Percentiles rank a stretch among this genome's conserved stretches.
These are phyloP conservation scores for Caenorhabditis japonica DNA, from an alignment of 2,888 invertebrate species.

Conservation along the genomic window DNA sequence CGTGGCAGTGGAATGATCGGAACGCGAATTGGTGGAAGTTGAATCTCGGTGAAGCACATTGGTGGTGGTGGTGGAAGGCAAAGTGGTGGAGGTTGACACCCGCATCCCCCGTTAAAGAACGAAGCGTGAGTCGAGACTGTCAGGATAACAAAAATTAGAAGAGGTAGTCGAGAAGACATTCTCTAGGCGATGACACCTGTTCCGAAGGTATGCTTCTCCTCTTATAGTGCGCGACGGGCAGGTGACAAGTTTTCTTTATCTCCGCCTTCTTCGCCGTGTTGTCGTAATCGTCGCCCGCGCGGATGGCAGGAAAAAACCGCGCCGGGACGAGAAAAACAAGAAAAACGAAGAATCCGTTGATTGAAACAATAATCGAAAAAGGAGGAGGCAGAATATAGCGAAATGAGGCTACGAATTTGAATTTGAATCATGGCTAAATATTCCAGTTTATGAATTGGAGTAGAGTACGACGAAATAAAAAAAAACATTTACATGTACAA, in stretches of 20 bases:
- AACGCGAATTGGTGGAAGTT: conserved; percentile 55
- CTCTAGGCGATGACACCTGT: neutral
- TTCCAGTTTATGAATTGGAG: too few species aligned
- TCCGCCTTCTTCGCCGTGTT: conserved; percentile 7
- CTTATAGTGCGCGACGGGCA: conserved; percentile 13
- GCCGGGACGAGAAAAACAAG: conserved; percentile 3
- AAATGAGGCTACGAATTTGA: neutral
- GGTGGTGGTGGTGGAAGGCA: conserved; percentile 55
- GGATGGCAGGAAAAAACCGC: conserved; percentile 1
- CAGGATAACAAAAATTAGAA: neutral
- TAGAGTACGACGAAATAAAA: neutral
- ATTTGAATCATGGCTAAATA: neutral
- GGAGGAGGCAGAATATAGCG: neutral
- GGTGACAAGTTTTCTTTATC: conserved; percentile 10
- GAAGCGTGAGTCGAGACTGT: conserved; percentile 10
- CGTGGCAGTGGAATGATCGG: conserved; percentile 49
- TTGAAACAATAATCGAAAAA: conserved; percentile 5
- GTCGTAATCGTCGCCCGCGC: neutral
- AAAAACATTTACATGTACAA: too few species aligned
- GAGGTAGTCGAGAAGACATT: neutral
- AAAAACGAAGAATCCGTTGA: conserved; percentile 5
- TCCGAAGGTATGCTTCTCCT: neutral
- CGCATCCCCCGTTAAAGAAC: conserved; percentile 54
- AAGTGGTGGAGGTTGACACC: conserved; percentile 39
- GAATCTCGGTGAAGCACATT: conserved; percentile 49